These are phyloP conservation scores for Lanistes nyassanus DNA, from an alignment of 1,140 invertebrate species.

Conservation along the genomic window DNA sequence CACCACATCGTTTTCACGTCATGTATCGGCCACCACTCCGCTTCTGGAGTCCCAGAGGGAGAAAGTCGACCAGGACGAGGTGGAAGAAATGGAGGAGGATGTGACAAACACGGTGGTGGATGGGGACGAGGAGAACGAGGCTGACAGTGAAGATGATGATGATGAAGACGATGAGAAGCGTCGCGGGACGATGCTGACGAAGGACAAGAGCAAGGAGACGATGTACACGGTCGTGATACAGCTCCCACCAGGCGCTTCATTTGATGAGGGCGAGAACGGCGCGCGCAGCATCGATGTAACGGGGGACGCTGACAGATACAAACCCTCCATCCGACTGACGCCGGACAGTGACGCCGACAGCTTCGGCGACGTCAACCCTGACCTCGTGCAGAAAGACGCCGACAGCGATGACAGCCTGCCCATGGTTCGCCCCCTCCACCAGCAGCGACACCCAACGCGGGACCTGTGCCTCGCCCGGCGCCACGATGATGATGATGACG, in stretches of 20 bases:
- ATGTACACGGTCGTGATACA: constrained; percentile 93
- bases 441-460: neutral
- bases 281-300: neutral
- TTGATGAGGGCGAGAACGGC: constrained; percentile 1
- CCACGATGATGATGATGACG: constrained; percentile 27
- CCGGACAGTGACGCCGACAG: constrained; percentile 40
- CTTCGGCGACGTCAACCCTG: constrained; percentile 32
- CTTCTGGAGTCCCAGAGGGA: constrained; percentile 7
- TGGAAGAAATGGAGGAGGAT: constrained; percentile 12
- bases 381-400: constrained; percentile 25
- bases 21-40: constrained; percentile 22
- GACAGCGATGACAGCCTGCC: constrained; percentile 30
- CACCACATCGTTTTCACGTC: constrained; percentile 45
- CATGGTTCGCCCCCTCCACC: constrained; percentile 2
- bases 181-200: neutral
- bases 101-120: too few species aligned
- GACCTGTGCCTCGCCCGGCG: constrained; percentile 35
- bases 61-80: neutral
- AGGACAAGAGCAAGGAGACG: constrained; percentile 63
- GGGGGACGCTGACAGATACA: neutral
- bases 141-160: constrained; percentile 4
- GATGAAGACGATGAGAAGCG: constrained; percentile 26
- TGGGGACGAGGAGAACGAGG: constrained; percentile 39
- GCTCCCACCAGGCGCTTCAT: constrained; percentile 72
- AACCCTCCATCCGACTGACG: constrained; percentile 45